Conservation (phyloP, 2,113 vertebrate genomes). For the Ivindomyrus marchei region DNA sequence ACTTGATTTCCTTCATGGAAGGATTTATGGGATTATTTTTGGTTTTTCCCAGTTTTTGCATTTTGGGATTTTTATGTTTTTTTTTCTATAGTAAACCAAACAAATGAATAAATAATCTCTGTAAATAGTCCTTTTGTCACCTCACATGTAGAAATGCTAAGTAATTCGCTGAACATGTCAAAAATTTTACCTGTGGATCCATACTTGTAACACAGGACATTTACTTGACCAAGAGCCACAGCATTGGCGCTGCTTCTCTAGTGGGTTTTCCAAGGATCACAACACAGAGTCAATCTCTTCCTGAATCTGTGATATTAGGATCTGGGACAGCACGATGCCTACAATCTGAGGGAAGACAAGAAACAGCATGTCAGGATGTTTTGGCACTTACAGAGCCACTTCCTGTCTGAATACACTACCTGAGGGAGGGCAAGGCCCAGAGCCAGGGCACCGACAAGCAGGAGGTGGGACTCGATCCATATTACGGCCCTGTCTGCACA, state of each 20-base stretch:
- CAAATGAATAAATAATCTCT: background rate
- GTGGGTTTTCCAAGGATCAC: constrained; percentile 32
- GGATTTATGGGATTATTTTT: too few species aligned
- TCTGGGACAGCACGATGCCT: constrained; percentile 65
- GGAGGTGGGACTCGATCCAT: constrained; percentile 65
- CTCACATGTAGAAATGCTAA: background rate
- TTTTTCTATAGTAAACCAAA: too few species aligned
- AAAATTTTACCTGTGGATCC: background rate
- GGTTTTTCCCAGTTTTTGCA: too few species aligned
- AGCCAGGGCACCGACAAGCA: constrained; percentile 56
- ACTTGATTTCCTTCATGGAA: too few species aligned
- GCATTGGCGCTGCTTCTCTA: background rate
- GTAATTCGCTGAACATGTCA: background rate
- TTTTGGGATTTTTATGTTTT: too few species aligned
- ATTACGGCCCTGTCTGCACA: constrained; percentile 56
- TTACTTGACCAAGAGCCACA: background rate
- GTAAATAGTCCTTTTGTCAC: background rate
- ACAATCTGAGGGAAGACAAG: constrained; percentile 49
- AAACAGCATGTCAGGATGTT: background rate
- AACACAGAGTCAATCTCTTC: constrained; percentile 58
- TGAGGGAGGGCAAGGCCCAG: constrained; percentile 64
- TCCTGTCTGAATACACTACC: constrained; percentile 41
- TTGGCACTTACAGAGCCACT: background rate
- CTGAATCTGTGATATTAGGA: constrained; percentile 66
- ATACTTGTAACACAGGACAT: background rate